phyloP scores from a whole-genome alignment of 2,888 invertebrate species.

The Pasiphila rectangulata region DNA sequence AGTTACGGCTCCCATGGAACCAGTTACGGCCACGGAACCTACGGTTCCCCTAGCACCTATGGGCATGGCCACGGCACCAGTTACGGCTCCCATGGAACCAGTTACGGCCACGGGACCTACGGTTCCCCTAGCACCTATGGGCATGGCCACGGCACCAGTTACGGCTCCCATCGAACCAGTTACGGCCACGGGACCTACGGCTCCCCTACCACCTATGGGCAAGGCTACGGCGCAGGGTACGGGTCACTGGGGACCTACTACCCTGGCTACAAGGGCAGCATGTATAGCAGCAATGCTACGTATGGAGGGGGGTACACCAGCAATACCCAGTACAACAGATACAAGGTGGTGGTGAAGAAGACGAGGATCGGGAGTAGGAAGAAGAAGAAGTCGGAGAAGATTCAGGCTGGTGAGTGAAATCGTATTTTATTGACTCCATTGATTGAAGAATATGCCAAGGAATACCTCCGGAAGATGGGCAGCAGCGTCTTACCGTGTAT shows the following conservation, averaged over 20 bases:
- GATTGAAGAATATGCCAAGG: no score
- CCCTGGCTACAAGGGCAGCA: conserved; percentile 43
- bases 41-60: no score
- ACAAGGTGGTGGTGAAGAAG: conserved; percentile 62
- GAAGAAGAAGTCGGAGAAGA: conserved; percentile 46
- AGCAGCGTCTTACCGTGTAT: no score
- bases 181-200: conserved; percentile 19
- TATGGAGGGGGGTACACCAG: conserved; percentile 49
- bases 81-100: conserved; percentile 9
- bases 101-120: conserved; percentile 10
- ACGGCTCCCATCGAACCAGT: conserved; percentile 8
- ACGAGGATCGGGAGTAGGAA: conserved; percentile 42
- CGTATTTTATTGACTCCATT: no score
- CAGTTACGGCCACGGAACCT: conserved; percentile 9
- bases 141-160: conserved; percentile 14
- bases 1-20: conserved; percentile 10
- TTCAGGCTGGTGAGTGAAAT: conserved; percentile 51
- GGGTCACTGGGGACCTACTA: conserved; percentile 26
- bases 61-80: conserved; percentile 4
- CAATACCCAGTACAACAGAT: no score
- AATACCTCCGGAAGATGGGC: no score
- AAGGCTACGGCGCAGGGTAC: conserved; percentile 15
- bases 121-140: no score
- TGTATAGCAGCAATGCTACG: conserved; percentile 42
- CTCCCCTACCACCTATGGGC: conserved; percentile 8